Evolutionary conservation across 2,797 vertebrate species (phyloP).

Genomic region (Schizopygopsis pylzovi): DNA sequence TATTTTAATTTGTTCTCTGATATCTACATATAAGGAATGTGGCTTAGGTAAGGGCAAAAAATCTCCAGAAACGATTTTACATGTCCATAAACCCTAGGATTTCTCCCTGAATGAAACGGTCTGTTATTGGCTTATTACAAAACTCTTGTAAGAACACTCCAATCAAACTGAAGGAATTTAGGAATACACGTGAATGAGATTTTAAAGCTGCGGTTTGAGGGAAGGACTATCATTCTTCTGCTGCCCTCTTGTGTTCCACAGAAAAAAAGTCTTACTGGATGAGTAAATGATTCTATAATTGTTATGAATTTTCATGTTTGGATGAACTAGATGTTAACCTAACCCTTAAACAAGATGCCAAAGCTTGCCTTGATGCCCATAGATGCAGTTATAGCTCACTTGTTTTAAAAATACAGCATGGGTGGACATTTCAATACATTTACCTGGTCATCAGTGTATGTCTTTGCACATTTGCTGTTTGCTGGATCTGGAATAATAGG

Average conservation of each 20-base stretch:
- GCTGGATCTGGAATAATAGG: conserved; percentile 89
- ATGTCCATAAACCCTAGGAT: too few species aligned
- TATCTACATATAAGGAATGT: too few species aligned
- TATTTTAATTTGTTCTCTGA: too few species aligned
- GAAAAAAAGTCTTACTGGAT: background rate
- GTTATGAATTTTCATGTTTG: background rate
- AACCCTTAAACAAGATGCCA: background rate
- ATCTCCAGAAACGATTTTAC: too few species aligned
- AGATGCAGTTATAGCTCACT: background rate
- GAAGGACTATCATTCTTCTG: background rate
- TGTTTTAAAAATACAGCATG: background rate
- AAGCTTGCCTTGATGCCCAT: background rate
- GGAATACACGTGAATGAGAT: background rate
- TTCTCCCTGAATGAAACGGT: too few species aligned
- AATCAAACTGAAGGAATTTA: background rate
- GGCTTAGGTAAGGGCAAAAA: too few species aligned
- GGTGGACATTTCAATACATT: background rate
- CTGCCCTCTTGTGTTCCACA: background rate
- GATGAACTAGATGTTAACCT: background rate
- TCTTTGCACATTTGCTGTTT: conserved; percentile 90
- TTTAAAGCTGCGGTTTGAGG: background rate
- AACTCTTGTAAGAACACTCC: background rate
- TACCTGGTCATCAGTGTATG: conserved; percentile 79
- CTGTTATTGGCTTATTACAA: background rate
- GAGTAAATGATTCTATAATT: background rate